These are phyloP conservation scores for Scyliorhinus canicula DNA, from an alignment of 2,797 vertebrate genomes.

Conservation along the genomic window DNA sequence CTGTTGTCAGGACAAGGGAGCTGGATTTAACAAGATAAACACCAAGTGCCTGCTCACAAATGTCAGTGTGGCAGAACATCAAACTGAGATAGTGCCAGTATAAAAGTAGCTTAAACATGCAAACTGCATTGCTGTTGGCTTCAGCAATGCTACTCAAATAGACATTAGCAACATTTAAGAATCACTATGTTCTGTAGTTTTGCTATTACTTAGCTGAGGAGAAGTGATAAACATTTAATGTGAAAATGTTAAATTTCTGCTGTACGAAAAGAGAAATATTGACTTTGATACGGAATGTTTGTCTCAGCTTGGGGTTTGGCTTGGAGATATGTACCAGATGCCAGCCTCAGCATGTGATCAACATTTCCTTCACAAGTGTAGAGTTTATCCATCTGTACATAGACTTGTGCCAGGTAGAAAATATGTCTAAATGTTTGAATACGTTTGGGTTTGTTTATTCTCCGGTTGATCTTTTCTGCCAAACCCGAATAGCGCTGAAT, in stretches of 20 bases:
- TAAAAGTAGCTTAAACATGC: neutral
- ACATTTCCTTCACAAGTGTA: neutral
- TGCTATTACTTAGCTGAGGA: neutral
- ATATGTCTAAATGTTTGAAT: neutral
- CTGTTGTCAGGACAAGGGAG: neutral
- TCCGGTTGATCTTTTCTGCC: neutral
- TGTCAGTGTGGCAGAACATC: neutral
- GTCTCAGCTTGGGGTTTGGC: neutral
- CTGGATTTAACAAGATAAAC: neutral
- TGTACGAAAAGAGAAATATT: neutral
- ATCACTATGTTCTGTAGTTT: neutral
- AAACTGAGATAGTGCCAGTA: neutral
- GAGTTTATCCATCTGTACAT: constrained; percentile 1
- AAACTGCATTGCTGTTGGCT: neutral
- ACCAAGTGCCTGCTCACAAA: neutral
- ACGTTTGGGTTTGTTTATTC: neutral
- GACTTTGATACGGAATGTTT: neutral
- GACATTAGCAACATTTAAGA: neutral
- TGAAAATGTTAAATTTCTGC: neutral
- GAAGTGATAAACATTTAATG: neutral
- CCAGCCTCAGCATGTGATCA: neutral
- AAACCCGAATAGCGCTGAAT: neutral
- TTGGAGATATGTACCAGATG: neutral
- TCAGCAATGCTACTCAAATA: neutral
- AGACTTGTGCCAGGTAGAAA: neutral